Base-by-base conservation (phyloP, 2,113 vertebrate species). In the Cyprinodon brontotheroides region DNA sequence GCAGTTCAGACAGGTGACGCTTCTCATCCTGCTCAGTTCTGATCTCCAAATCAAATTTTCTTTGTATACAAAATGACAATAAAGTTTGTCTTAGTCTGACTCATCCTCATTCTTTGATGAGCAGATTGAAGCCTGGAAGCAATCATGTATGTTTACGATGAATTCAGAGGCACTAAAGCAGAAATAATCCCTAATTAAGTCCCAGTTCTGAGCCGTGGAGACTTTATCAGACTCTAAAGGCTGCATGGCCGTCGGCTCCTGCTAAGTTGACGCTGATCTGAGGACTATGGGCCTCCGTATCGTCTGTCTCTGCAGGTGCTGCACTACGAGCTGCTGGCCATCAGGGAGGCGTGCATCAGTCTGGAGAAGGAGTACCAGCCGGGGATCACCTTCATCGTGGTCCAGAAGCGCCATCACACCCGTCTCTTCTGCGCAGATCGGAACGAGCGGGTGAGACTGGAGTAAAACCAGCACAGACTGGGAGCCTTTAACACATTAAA, bases 361-460 rank as follows among this genome's bases (percentile, higher is more conserved):
- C 89, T 99, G 72, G 97, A 99, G 93, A 98, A 97, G 67, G 97
- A 99, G 70, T 99, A 99, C 89, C 97, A 98, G 92, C 97, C 97
- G 13, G 97, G 97, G 74, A 99, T 99, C 83, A 98, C 97, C 29
- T 99, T 96, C 82, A 98, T 99, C 2, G 97, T 98, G 13, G 97
- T 99, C 47, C 97, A 99, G 94, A 98, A 99, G 81, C 93, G 97
- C 40, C 97, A 99, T 91, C 97, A 99, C 74, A 99, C 97, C 0
- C 96, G 97, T 6, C 83, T 99, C 71, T 99, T 99, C 93, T 99
- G 97, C 75, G 97, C 97, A 11, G 97, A 99, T 86, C 95, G 96
- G 71, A 97, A 96, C 61, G 97, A 99, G 94, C 94, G 97, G 95
- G 97, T 99, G 94, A 96, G 91, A 38, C 9, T 36, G 22, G 60